Evolutionary conservation across 1,140 invertebrate genomes (phyloP), one percentile per base, ranked within the genome.

Genomic region (Cyphomyrmex costatus): DNA sequence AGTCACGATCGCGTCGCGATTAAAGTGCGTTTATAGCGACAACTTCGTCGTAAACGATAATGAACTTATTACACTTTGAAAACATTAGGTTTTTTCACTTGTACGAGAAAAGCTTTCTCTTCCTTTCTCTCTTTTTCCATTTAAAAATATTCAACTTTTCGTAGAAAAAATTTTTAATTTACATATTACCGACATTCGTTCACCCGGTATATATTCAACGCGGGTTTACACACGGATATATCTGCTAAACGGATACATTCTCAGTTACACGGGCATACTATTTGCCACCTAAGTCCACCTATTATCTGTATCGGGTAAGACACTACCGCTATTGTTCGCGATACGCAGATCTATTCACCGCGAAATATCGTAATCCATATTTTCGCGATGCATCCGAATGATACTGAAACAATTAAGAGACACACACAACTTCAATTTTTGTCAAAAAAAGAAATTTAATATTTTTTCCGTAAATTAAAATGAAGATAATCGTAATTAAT

Each of bases 241-340:
- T 89, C 87, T 63, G 85, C 89, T 84, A 90, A 90, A 88, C 89
- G 79, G 74, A 89, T 66, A 74, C 73, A 87, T 90, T 90, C 89
- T 79, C 88, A 56, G 53, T 68, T 86, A 58, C 74, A 76, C 58
- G 73, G 27, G 65, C 49, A 53, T 65, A 51, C 49, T 70, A 89
- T 88, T 88, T 82, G 88, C 77, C 73, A 76, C 84, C 27, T 73
- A 87, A 33, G 88, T 87, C 88, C 60, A 89, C 78, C 79, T 89
- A 89, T 90, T 85, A 84, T 66, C 88, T 87, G n/a, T 42, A 73
- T 68, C 71, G 6, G 74, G 53, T 51, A 58, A 87, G 83, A 90
- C 88, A 90, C 88, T 86, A 85, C 88, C 77, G 88, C 88, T 89
- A 90, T 90, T 90, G 89, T 90, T 87, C 87, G 89, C 68, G 85